phyloP scores from a whole-genome alignment of 2,113 vertebrate genomes.

The Mormyrus iriodes region DNA sequence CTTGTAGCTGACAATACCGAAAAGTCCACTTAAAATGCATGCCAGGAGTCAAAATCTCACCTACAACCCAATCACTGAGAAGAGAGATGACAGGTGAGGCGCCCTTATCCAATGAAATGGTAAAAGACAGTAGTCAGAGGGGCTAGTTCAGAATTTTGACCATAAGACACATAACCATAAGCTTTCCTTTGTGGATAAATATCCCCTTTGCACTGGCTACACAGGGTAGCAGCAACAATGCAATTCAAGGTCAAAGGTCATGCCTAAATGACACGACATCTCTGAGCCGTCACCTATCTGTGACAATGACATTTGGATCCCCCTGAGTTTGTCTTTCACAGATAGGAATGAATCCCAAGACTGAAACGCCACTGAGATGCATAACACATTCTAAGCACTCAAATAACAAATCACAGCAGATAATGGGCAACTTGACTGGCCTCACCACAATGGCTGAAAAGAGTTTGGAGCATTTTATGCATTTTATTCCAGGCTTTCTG shows the following conservation, averaged over 20 bases:
- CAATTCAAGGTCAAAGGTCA: background rate
- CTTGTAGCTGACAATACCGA: background rate
- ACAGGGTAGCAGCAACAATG: background rate
- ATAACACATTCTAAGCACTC: background rate
- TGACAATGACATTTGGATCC: background rate
- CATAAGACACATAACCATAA: background rate
- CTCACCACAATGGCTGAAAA: background rate
- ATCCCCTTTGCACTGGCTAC: background rate
- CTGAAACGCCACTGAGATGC: background rate
- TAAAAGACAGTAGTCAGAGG: background rate
- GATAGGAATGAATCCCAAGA: background rate
- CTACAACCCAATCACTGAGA: background rate
- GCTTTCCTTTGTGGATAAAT: background rate
- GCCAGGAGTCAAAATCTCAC: background rate
- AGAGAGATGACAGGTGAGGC: background rate
- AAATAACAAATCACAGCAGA: background rate
- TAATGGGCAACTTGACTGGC: background rate
- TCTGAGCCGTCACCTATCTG: background rate
- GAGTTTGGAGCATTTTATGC: background rate
- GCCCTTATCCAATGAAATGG: background rate
- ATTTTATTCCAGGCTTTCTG: background rate
- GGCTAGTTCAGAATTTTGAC: background rate
- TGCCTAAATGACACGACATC: background rate
- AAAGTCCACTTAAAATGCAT: background rate
- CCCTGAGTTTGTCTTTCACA: background rate